Evolutionary conservation across 2,113 vertebrate genomes (phyloP).

Genomic region (Steatornis caripensis): DNA sequence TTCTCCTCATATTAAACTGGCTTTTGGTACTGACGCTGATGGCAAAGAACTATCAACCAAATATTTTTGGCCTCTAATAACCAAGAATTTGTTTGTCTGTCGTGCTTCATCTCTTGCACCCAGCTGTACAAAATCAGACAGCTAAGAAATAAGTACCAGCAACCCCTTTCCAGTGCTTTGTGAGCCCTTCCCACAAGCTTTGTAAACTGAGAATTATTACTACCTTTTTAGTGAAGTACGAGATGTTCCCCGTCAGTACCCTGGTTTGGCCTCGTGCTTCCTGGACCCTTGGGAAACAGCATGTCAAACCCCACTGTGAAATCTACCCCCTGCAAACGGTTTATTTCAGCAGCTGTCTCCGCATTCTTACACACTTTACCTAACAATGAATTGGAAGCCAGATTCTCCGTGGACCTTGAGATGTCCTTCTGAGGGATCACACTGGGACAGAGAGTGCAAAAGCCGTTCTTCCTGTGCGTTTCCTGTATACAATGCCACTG

Average conservation of each 20-base stretch:
- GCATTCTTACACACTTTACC: not conserved
- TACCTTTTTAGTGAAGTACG: not conserved
- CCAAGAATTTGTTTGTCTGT: not conserved
- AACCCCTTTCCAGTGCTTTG: not conserved
- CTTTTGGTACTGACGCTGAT: not conserved
- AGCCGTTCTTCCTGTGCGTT: not conserved
- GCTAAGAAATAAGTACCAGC: not conserved
- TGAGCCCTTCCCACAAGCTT: not conserved
- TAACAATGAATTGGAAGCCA: not conserved
- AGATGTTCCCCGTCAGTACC: not conserved
- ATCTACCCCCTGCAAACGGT: not conserved
- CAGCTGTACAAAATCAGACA: not conserved
- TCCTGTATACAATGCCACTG: not conserved
- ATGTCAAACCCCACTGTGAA: accelerated
- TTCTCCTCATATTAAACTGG: not conserved
- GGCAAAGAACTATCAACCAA: not conserved
- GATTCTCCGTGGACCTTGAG: not conserved
- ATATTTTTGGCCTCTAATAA: not conserved
- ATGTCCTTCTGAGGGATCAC: not conserved
- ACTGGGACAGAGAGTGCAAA: not conserved
- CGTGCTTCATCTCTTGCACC: not conserved
- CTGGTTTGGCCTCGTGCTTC: not conserved
- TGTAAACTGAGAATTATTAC: not conserved
- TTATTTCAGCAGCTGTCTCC: not conserved
- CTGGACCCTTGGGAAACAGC: not conserved